Evolutionary conservation across 2,888 invertebrate species (phyloP).

Genomic region (Geotrupes spiniger): DNA sequence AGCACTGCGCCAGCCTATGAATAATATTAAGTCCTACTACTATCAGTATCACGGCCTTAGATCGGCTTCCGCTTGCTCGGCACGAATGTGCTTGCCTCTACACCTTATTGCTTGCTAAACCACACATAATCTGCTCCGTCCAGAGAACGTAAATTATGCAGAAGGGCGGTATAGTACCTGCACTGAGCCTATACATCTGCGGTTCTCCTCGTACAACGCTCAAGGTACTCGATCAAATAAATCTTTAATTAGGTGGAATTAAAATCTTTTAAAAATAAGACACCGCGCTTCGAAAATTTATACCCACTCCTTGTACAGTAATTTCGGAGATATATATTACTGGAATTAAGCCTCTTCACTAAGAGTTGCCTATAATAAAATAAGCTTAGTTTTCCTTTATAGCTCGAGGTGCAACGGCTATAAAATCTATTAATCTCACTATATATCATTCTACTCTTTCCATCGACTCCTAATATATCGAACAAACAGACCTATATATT

Average conservation of each 20-base stretch:
- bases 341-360: constrained; percentile 14
- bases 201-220: constrained; percentile 15
- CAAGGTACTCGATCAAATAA: constrained; percentile 9
- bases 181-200: constrained; percentile 20
- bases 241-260: constrained; percentile 23
- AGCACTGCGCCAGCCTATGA: constrained; percentile 16
- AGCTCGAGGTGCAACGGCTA: constrained; percentile 29
- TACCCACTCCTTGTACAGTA: constrained; percentile 21
- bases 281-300: constrained; percentile 15
- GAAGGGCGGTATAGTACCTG: constrained; percentile 23
- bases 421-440: constrained; percentile 25
- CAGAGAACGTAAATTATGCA: constrained; percentile 35
- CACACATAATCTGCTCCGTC: constrained; percentile 35
- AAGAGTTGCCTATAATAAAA: constrained; percentile 33
- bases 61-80: constrained; percentile 30
- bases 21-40: constrained; percentile 24
- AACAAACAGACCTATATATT: no score
- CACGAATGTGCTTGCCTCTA: constrained; percentile 28
- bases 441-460: constrained; percentile 17
- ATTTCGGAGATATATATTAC: constrained; percentile 32
- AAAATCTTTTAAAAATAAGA: constrained; percentile 20
- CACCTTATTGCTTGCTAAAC: constrained; percentile 34
- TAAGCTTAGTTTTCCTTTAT: constrained; percentile 34
- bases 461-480: no score
- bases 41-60: constrained; percentile 25